A percentile compares a stretch with the other conserved stretches of the same genome.
phyloP scores from a whole-genome alignment of 2,113 vertebrate genomes.

The Benitochromis conjunctus region DNA sequence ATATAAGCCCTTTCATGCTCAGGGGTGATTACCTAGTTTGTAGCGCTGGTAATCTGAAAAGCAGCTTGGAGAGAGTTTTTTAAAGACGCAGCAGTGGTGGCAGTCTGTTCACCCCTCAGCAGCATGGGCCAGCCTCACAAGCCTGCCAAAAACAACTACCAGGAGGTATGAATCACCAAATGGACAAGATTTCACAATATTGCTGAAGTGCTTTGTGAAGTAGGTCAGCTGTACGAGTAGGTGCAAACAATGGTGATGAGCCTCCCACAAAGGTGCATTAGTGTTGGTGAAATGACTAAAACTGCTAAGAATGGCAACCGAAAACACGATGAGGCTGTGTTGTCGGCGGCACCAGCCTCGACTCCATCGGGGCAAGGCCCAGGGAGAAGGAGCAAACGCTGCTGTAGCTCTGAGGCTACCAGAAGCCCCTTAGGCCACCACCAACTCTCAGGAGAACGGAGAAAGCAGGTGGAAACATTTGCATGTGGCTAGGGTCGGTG shows the following conservation, averaged over 20 bases:
- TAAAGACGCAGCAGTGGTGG: slow-evolving; percentile 63
- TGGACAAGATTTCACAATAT: background rate
- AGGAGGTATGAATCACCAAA: background rate
- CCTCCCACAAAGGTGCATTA: background rate
- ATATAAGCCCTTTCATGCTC: slow-evolving; percentile 71
- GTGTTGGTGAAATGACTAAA: background rate
- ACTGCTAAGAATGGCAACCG: background rate
- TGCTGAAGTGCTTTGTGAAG: background rate
- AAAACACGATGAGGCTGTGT: background rate
- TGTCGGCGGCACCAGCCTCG: background rate
- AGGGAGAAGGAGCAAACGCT: background rate
- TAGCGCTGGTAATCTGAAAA: slow-evolving; percentile 72
- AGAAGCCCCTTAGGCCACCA: background rate
- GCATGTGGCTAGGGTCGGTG: background rate
- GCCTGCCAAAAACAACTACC: background rate
- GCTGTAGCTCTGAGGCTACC: background rate
- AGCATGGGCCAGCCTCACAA: background rate
- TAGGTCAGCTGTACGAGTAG: slow-evolving; percentile 1
- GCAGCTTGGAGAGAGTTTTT: slow-evolving; percentile 69
- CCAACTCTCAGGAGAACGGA: background rate
- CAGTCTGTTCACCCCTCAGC: slow-evolving; percentile 44
- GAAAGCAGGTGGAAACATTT: background rate
- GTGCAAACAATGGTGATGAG: background rate
- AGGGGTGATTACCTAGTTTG: slow-evolving; percentile 70
- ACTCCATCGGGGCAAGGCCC: background rate